Conservation (phyloP, 1,140 invertebrate genomes). For the Lamellibrachia luymesi region DNA sequence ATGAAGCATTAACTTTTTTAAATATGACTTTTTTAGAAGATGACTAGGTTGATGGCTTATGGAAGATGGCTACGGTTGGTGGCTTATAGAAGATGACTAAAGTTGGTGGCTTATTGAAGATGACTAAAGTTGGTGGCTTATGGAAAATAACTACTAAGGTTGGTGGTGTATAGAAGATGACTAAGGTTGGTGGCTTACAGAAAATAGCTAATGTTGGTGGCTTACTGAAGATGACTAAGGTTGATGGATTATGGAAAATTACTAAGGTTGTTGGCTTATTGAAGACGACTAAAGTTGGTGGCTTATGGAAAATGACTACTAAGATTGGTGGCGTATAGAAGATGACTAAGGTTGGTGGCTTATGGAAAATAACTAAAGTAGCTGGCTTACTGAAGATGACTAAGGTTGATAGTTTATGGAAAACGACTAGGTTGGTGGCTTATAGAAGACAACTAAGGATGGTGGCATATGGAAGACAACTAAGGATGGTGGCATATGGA, state of each 20-base stretch:
- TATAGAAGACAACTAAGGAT: neutral
- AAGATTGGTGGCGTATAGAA: neutral
- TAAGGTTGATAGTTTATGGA: neutral
- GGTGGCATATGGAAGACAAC: neutral
- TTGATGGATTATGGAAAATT: neutral
- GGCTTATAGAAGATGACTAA: too few relatives aligned
- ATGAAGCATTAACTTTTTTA: neutral
- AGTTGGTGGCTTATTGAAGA: too few relatives aligned
- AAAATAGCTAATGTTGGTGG: neutral
- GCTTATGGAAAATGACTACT: neutral
- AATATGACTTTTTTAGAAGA: too few relatives aligned
- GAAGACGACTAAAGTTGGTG: neutral
- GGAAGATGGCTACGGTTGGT: too few relatives aligned
- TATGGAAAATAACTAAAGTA: neutral
- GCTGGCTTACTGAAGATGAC: neutral
- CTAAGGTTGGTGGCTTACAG: neutral
- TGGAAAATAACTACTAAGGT: too few relatives aligned
- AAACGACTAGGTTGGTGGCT: neutral
- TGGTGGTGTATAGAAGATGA: too few relatives aligned
- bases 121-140: too few relatives aligned
- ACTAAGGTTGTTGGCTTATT: neutral
- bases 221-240: neutral
- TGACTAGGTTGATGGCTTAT: too few relatives aligned
- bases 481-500: neutral
- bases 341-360: neutral